phyloP scores from a whole-genome alignment of 2,113 vertebrate genomes.

The Lagopus muta region DNA sequence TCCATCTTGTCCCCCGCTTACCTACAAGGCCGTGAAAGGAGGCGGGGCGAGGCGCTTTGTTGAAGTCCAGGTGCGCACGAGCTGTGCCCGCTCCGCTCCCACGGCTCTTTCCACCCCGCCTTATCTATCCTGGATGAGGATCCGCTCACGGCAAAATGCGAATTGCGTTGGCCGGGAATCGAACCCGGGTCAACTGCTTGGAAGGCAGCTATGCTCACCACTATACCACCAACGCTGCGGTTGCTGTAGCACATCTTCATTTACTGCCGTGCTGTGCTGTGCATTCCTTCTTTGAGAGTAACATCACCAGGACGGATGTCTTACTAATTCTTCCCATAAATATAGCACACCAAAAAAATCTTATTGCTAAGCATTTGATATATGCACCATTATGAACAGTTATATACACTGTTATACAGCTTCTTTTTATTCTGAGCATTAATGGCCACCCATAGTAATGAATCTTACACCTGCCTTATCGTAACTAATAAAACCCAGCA shows the following conservation, averaged over 20 bases:
- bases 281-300: fast-evolving
- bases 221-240: neutral
- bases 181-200: constrained; percentile 70
- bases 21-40: too few species aligned
- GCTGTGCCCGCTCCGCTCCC: too few species aligned
- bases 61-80: too few species aligned
- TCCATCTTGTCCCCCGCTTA: too few species aligned
- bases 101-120: too few species aligned
- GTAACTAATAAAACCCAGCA: neutral
- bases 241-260: fast-evolving
- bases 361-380: neutral
- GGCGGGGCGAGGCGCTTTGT: too few species aligned
- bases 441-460: neutral
- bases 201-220: constrained; percentile 73
- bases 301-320: too few species aligned
- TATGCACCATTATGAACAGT: neutral
- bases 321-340: neutral
- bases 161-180: constrained; percentile 63
- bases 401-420: too few species aligned
- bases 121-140: too few species aligned
- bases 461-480: neutral
- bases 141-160: neutral
- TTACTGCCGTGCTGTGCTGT: neutral
- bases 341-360: neutral
- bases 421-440: neutral